These are phyloP conservation scores for Dasysyrphus tricinctus DNA, from an alignment of 2,888 invertebrate genomes.

Conservation along the genomic window DNA sequence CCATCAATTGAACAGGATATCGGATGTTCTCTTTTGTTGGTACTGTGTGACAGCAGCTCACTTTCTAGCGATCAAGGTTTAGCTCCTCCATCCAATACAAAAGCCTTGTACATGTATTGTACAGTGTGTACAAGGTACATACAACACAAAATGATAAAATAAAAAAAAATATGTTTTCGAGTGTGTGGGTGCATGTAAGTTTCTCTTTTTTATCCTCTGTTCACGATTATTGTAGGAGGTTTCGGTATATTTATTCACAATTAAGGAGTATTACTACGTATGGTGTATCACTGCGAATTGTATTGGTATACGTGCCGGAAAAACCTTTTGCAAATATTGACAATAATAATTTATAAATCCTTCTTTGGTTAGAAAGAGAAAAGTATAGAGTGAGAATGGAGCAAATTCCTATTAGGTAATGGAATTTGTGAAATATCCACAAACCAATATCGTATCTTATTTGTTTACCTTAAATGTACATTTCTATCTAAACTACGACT, in stretches of 20 bases:
- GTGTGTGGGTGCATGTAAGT: neutral
- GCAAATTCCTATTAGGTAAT: neutral
- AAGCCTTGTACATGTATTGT: no score
- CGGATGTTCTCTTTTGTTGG: constrained; percentile 62
- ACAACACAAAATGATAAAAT: neutral
- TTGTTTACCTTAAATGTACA: no score
- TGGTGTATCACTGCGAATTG: neutral
- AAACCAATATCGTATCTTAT: neutral
- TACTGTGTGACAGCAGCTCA: constrained; percentile 50
- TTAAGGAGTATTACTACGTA: constrained; percentile 44
- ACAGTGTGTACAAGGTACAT: neutral
- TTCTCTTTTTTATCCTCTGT: constrained; percentile 50
- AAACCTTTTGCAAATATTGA: constrained; percentile 64
- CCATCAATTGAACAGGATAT: constrained; percentile 60
- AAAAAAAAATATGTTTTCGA: constrained; percentile 2
- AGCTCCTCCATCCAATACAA: constrained; percentile 13
- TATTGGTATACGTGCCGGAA: constrained; percentile 46
- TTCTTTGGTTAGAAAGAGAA: constrained; percentile 4
- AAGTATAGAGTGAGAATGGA: neutral
- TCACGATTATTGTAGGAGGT: constrained; percentile 40
- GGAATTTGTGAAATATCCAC: neutral
- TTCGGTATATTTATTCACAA: constrained; percentile 64
- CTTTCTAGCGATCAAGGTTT: constrained; percentile 61
- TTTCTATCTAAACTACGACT: constrained; percentile 6
- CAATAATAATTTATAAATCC: constrained; percentile 52